Evolutionary conservation across 2,113 vertebrate genomes (phyloP), one percentile per base, ranked within the genome.

Genomic region (Stictonetta naevosa): DNA sequence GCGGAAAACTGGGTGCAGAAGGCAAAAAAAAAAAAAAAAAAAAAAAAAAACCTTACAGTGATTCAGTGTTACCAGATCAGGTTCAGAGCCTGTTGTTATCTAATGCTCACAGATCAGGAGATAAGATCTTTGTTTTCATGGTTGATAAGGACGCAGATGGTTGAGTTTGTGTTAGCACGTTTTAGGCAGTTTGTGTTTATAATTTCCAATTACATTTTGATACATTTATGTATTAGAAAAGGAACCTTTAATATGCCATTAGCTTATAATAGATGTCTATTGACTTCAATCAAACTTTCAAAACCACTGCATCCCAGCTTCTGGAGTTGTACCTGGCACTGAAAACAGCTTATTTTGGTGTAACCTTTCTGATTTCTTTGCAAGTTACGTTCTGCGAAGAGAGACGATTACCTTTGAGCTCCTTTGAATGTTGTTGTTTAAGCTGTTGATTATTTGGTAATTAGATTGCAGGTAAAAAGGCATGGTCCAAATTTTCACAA

Each of bases 11-110:
- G 14, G 28, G 17, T 63, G n/a, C 48, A 68, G 7, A 74, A 13
- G 26, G 22, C 9, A 19, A 6, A 1, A 1, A 13, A 8, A 2
- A 7, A 6, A 60, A 14, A 6, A 2, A 7, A 5, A 52, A 46
- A 46, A 46, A 19, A 19, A 46, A 46, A 46, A 20, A 26, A 48
- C 17, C 7, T 81, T 38, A n/a, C n/a, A 29, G 20, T 13, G 34
- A 0, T 36, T 76, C 2, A 26, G 1, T 48, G 18, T 33, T 60
- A 62, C 46, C 23, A 86, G 46, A 2, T 4, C 3, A 9, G 26
- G 44, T 56, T 77, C 59, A 86, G 76, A 74, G 77, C 14, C 15
- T 77, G 34, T 29, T 83, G 13, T 71, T 74, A 15, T 3, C 40
- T 53, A n/a, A 26, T 48, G 50, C 13, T 42, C 3, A 18, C 29